Evolutionary conservation across 2,888 invertebrate genomes (phyloP).

Genomic region (Pristionchus japonicus): DNA sequence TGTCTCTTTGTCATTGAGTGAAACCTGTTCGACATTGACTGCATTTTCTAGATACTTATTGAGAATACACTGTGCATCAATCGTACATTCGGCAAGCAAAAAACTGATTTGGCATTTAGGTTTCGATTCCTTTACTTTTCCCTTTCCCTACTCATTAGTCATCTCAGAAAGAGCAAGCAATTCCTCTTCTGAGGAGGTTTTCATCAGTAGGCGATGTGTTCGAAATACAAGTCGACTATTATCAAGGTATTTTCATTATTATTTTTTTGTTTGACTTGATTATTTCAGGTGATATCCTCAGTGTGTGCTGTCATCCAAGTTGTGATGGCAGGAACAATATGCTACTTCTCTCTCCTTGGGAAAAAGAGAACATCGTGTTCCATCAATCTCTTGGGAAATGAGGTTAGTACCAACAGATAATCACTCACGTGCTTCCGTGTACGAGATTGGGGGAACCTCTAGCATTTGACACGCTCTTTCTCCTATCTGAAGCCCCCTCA

Average conservation of each 20-base stretch:
- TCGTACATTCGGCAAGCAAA: not conserved
- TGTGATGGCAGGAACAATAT: not conserved
- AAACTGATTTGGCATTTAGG: not conserved
- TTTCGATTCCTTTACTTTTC: not conserved
- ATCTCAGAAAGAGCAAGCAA: not conserved
- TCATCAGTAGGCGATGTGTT: not conserved
- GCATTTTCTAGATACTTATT: not conserved
- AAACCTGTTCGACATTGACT: too few relatives aligned
- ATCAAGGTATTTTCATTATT: not conserved
- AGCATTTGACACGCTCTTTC: too few relatives aligned
- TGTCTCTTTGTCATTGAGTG: too few relatives aligned
- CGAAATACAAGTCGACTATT: not conserved
- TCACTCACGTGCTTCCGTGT: too few relatives aligned
- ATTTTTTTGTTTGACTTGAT: not conserved
- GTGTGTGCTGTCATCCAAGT: not conserved
- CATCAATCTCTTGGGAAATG: not conserved
- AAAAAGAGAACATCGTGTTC: not conserved
- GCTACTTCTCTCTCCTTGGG: not conserved
- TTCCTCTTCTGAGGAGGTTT: not conserved
- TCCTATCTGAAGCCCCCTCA: too few relatives aligned
- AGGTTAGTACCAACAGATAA: not conserved
- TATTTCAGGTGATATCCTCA: not conserved
- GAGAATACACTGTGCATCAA: not conserved
- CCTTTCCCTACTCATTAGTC: not conserved
- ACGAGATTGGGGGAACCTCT: too few relatives aligned